Base-by-base conservation (phyloP, 2,113 vertebrate species). In the Calidris pugnax region DNA sequence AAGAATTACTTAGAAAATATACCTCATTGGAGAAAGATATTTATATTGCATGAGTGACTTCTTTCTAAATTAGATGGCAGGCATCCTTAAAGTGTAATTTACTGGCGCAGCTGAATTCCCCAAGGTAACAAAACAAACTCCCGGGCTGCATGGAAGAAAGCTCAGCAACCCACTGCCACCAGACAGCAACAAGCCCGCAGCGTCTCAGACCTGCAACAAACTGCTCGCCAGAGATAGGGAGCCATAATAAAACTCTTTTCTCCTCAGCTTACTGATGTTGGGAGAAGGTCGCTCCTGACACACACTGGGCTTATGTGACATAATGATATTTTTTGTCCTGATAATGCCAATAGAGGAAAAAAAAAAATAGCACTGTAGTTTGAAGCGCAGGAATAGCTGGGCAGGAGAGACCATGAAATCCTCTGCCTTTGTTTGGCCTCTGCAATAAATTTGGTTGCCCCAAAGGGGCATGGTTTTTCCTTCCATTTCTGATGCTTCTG, bases 11-110 rank as follows among this genome's bases (percentile, higher is more conserved):
- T 90, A 82, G 37, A 89, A 93, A 95, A 91, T 43, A 51, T 35
- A 57, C 19, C 14, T 83, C 33, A 69, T 30, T 82, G 74, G 37
- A 95, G 45, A 91, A 89, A 76, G 32, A 82, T 33, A 86, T 95
- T 95, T 92, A 67, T 94, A 67, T 71, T 91, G 68, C 72, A 75
- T 57, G 37, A 93, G 64, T 7, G 6, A 68, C 39, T 93, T 85
- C 51, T 91, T 96, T 95, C 91, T 43, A 89, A 91, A 86, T 86
- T 89, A 89, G 95, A 93, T 12, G 21, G 8, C 50, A 96, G 28
- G 18, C 23, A 68, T 89, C 55, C 45, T 93, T 90, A 92, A 90
- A 68, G 26, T 92, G 32, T 51, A 90, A 86, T 94, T 95, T 95
- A 80, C 53, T 35, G 81, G 57, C 64, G 83, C 10, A 56, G 51